Evolutionary conservation across 2,113 vertebrate genomes (phyloP), one percentile per base, ranked within the genome.

Genomic region (Rhea pennata): DNA sequence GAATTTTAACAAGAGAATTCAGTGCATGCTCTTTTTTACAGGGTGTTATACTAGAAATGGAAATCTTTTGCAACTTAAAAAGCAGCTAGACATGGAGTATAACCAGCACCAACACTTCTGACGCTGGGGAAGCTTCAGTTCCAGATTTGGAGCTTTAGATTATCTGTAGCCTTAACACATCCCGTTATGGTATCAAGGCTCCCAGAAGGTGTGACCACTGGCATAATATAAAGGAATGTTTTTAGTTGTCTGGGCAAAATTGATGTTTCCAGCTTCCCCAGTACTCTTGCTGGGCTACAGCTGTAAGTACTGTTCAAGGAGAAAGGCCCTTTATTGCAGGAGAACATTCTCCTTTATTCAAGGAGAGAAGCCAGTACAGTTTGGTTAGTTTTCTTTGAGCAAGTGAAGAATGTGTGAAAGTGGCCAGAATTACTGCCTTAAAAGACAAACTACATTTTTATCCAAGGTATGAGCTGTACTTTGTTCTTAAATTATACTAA

Each of bases 1-100:
- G 75, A 93, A 92, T 96, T 96, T 96, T 96, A 95, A 96, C 87
- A 93, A 92, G 91, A 92, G 23, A 79, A 79, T 54, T 87, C 67
- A 71, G 74, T 4, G 5, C 77, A 72, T 74, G 54, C 54, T 90
- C 64, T 91, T 95, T 88, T 91, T 96, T 83, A 95, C 81, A 74
- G 84, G 46, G 46, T 93, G 71, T 93, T 95, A 89, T 59, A 87
- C n/a, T 42, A 95, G 81, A 91, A 85, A 74, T 80, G 59, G 81
- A 91, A 96, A 85, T 80, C 76, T 96, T 92, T 50, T 79, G 77
- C 81, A 87, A 85, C 66, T 84, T 76, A 64, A 89, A 92, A 96
- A 92, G 36, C 91, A 91, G 87, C 74, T 91, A 93, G 89, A 91
- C 84, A 66, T 74, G 84, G 90, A 94, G 40, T 62, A 80, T 40